Evolutionary conservation across 2,797 vertebrate species (phyloP).

Genomic region (Leuciscus waleckii): DNA sequence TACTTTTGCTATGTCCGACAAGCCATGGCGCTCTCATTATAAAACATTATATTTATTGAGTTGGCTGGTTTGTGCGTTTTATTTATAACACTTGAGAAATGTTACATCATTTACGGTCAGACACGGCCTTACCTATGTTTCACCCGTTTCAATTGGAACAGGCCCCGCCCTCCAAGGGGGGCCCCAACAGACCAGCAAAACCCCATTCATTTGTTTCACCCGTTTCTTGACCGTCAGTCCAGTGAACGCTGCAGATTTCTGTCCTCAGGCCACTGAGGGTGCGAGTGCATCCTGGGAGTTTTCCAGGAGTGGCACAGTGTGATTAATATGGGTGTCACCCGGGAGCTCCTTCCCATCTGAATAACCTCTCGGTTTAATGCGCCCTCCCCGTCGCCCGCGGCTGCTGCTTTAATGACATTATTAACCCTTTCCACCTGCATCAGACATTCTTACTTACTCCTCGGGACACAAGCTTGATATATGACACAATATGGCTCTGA

Average conservation of each 20-base stretch:
- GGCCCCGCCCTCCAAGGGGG: too few species aligned
- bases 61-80: too few species aligned
- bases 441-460: slow-evolving; percentile 41
- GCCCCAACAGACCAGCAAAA: too few species aligned
- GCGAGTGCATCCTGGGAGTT: slow-evolving; percentile 48
- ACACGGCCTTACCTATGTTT: too few species aligned
- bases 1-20: too few species aligned
- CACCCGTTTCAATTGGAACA: too few species aligned
- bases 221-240: slow-evolving; percentile 26
- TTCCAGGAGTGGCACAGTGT: slow-evolving; percentile 17
- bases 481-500: slow-evolving; percentile 35
- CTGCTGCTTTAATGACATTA: slow-evolving; percentile 48
- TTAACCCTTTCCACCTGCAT: slow-evolving; percentile 47
- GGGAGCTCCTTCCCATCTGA: slow-evolving; percentile 50
- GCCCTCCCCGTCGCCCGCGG: slow-evolving; percentile 24
- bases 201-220: too few species aligned
- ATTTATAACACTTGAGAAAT: too few species aligned
- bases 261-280: slow-evolving; percentile 36
- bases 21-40: too few species aligned
- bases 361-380: slow-evolving; percentile 55
- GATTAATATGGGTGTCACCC: slow-evolving; percentile 60
- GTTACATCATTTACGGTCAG: too few species aligned
- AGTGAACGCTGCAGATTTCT: slow-evolving; percentile 11
- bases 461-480: slow-evolving; percentile 38
- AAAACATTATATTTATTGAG: too few species aligned